Evolutionary conservation across 30 jellyfish, hydroid and myxozoan species (phyloP).

Genomic region (Hydractinia symbiolongicarpus): DNA sequence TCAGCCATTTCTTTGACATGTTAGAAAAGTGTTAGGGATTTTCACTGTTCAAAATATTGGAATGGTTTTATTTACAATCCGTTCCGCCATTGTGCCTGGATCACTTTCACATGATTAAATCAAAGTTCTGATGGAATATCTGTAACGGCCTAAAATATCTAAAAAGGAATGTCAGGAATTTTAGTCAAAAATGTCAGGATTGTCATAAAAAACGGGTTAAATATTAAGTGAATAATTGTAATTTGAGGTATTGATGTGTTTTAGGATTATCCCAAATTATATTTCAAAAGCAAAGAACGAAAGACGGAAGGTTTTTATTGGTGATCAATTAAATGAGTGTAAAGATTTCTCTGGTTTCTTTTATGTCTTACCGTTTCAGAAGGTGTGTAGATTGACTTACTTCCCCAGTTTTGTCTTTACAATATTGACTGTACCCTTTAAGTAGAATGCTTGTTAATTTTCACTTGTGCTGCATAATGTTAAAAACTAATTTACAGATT

Average conservation of each 20-base stretch:
- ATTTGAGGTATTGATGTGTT: neutral
- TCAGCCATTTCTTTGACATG: too few relatives aligned
- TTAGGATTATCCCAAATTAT: conserved; percentile 66
- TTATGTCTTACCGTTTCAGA: conserved; percentile 88
- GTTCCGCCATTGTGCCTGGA: neutral
- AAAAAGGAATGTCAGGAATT: too few relatives aligned
- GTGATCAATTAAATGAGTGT: conserved; percentile 90
- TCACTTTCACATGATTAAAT: neutral
- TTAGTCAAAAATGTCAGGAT: too few relatives aligned
- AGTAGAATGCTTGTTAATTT: too few relatives aligned
- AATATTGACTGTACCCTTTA: neutral
- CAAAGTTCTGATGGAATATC: neutral
- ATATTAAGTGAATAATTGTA: too few relatives aligned
- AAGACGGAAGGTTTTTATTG: conserved; percentile 78
- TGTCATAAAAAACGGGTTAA: too few relatives aligned
- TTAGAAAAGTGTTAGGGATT: neutral
- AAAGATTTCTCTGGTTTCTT: conserved; percentile 93
- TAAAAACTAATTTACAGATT: neutral
- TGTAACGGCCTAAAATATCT: too few relatives aligned
- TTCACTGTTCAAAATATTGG: neutral
- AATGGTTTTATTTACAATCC: too few relatives aligned
- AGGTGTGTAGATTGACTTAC: conserved; percentile 35
- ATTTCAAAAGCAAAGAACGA: conserved; percentile 86
- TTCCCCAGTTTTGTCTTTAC: neutral
- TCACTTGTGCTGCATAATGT: too few relatives aligned